Percentiles rank a stretch among this genome's conserved stretches.
Conservation (phyloP, 2,888 invertebrate genomes). For the Parthenolecanium corni region DNA sequence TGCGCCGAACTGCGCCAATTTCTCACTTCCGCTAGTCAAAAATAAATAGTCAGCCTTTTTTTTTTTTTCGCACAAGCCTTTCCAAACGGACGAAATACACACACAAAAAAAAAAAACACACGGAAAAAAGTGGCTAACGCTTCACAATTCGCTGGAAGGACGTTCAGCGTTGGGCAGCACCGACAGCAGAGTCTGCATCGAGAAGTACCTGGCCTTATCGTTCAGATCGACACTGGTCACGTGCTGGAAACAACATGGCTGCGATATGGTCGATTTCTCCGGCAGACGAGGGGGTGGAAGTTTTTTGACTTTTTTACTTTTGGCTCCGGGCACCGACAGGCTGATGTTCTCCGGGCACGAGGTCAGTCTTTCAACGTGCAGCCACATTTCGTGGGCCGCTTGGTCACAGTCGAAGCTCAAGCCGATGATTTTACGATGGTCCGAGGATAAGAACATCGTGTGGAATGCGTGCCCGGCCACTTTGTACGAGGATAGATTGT, state of each 20-base stretch:
- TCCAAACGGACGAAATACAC: neutral
- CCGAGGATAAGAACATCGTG: conserved; percentile 65
- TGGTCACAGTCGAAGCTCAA: conserved; percentile 65
- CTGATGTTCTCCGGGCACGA: conserved; percentile 68
- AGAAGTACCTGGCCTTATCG: conserved; percentile 53
- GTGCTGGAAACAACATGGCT: conserved; percentile 74
- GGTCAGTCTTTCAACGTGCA: conserved; percentile 55
- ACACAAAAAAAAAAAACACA: neutral
- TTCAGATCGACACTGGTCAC: conserved; percentile 62
- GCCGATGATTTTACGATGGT: conserved; percentile 64
- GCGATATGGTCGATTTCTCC: conserved; percentile 67
- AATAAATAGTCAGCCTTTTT: too few relatives aligned
- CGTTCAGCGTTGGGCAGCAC: conserved; percentile 28
- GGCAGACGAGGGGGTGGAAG: conserved; percentile 52
- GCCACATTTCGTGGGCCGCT: conserved; percentile 59
- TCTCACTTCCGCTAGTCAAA: too few relatives aligned
- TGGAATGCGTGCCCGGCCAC: conserved; percentile 60
- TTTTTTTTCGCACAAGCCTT: too few relatives aligned
- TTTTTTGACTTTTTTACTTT: conserved; percentile 46
- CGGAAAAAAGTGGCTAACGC: neutral
- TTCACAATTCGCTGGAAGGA: conserved; percentile 16
- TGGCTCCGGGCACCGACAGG: conserved; percentile 53
- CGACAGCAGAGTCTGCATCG: conserved; percentile 53
- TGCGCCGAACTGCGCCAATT: too few relatives aligned
- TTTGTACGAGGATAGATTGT: conserved; percentile 63